A percentile compares a stretch with the other conserved stretches of the same genome.
Conservation (phyloP, 2,888 invertebrate genomes). For the Cheilosia pagana region DNA sequence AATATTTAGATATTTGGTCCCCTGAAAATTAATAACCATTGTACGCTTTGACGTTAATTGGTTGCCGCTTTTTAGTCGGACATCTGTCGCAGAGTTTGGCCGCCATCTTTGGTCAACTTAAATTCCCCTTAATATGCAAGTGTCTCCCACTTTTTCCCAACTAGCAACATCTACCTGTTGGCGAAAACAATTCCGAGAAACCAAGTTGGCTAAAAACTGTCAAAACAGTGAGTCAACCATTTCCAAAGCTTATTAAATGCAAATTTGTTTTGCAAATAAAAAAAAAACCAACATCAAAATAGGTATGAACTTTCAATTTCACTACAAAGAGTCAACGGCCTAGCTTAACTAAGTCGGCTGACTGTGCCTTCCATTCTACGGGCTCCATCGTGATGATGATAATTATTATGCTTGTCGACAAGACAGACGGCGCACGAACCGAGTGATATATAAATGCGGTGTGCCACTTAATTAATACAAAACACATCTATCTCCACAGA, state of each 20-base stretch:
- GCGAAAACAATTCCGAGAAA: background rate
- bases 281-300: background rate
- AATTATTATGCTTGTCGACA: constrained; percentile 41
- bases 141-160: too few species aligned
- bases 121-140: too few species aligned
- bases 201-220: background rate
- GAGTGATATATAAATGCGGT: constrained; percentile 19
- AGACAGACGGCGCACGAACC: constrained; percentile 19
- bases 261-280: constrained; percentile 4
- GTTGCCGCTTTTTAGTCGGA: too few species aligned
- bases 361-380: constrained; percentile 20
- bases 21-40: too few species aligned
- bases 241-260: background rate
- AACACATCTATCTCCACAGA: constrained; percentile 4
- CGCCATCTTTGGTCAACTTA: too few species aligned
- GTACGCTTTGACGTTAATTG: too few species aligned
- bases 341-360: constrained; percentile 47
- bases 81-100: too few species aligned
- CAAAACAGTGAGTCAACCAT: constrained; percentile 29
- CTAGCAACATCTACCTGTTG: background rate
- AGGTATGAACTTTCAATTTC: constrained; percentile 69
- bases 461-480: constrained; percentile 58
- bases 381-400: constrained; percentile 29
- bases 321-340: constrained; percentile 68
- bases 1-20: too few species aligned